Base-by-base conservation (phyloP, 2,797 vertebrate genomes). In the Sciurus carolinensis region DNA sequence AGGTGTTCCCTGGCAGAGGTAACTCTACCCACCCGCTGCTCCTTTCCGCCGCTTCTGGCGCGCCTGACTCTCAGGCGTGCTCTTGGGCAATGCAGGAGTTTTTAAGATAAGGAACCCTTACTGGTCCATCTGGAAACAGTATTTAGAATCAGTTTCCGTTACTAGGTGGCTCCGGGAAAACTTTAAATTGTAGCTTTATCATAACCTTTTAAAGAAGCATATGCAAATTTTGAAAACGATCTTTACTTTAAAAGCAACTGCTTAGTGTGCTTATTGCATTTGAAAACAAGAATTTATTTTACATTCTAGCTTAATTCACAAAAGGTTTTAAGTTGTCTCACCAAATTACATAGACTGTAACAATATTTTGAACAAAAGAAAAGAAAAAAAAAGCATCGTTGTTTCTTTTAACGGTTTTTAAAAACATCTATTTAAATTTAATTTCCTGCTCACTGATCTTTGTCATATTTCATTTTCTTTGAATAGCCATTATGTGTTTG, bases 171-270 rank as follows among this genome's bases (percentile, higher is more conserved):
- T 69, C 7, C 52, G 0, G 91, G 87, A 86, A 86, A 97, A 97
- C 95, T 96, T 95, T 28, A 44, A 77, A n/a, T 64, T 47, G 72
- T 67, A 42, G 73, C 52, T 87, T 88, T 69, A 44, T n/a, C 39
- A 0, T 66, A 42, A 54, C 26, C 72, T 87, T 87, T 85, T 87
- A 71, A 69, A 39, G 42, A 85, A 85, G 5, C 17, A 2, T 26
- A 14, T 18, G 11, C 39, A 62, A n/a, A 20, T 50, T 67, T 91
- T 50, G 80, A 83, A 81, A 64, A 47, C 42, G 75, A 11, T 42
- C 8, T 72, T 67, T 79, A 17, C 44, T 73, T 59, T 11, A 90
- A 62, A 93, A 79, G 59, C 33, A 80, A 76, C 22, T 50, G 1
- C 18, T 11, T 59, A 42, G 5, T 26, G 22, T 42, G 36, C 26